phyloP scores from a whole-genome alignment of 2,113 vertebrate genomes.

The Caracal caracal region DNA sequence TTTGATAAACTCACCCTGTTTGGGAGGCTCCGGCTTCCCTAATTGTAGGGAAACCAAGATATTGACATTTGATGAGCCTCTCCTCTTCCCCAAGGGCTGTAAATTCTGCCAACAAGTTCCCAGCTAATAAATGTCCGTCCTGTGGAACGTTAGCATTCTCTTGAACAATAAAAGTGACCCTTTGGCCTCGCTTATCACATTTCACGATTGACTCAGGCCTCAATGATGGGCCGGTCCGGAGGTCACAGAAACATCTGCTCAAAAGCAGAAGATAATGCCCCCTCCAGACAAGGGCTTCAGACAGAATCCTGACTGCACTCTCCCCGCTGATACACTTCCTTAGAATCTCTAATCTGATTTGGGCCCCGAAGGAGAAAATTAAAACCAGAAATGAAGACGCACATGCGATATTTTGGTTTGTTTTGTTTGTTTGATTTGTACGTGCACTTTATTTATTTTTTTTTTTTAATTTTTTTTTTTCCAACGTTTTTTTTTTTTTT shows the following conservation, averaged over 20 bases:
- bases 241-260: conserved; percentile 4
- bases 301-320: not conserved
- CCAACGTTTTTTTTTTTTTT: no score
- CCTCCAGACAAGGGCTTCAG: not conserved
- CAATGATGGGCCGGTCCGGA: not conserved
- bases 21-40: not conserved
- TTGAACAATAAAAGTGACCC: not conserved
- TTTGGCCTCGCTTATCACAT: not conserved
- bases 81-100: not conserved
- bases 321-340: not conserved
- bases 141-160: conserved; percentile 38
- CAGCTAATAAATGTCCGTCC: not conserved
- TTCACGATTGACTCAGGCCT: conserved; percentile 4
- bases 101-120: conserved; percentile 1
- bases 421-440: not conserved
- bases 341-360: conserved; percentile 14
- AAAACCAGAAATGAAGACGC: conserved; percentile 1
- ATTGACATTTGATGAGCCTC: not conserved
- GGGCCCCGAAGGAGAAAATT: conserved; percentile 43
- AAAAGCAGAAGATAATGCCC: not conserved
- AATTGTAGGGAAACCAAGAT: not conserved
- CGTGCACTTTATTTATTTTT: not conserved
- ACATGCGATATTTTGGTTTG: not conserved
- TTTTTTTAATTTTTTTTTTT: no score
- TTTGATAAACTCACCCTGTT: not conserved